Evolutionary conservation across 2,797 vertebrate species (phyloP).

Genomic region (Varecia variegata): DNA sequence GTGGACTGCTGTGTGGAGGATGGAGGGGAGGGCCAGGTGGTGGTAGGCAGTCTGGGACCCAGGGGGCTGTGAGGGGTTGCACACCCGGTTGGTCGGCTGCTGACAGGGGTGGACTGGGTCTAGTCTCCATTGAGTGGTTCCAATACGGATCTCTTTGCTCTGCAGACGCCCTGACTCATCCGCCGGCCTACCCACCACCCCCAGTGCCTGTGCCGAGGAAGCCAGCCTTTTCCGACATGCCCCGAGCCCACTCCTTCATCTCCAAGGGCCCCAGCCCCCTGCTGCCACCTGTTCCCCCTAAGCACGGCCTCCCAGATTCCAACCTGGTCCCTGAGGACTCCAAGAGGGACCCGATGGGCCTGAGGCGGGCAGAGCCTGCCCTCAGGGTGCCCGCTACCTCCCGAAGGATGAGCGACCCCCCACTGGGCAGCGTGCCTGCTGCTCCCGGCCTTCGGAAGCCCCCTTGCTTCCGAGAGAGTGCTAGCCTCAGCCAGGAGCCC

Average conservation of each 20-base stretch:
- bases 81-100: fast-evolving
- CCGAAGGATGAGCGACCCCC: conserved; percentile 72
- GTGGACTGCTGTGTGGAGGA: neutral
- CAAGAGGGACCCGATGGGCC: conserved; percentile 70
- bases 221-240: conserved; percentile 66
- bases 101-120: neutral
- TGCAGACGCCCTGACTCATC: conserved; percentile 83
- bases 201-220: conserved; percentile 87
- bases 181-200: conserved; percentile 93
- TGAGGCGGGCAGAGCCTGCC: conserved; percentile 4
- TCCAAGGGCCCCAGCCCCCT: conserved; percentile 66
- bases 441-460: conserved; percentile 73
- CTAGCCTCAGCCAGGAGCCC: conserved; percentile 36
- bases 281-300: conserved; percentile 82
- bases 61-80: fast-evolving
- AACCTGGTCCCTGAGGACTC: conserved; percentile 66
- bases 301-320: conserved; percentile 76
- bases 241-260: conserved; percentile 74
- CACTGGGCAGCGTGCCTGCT: conserved; percentile 23
- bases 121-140: neutral
- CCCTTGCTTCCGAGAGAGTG: conserved; percentile 44
- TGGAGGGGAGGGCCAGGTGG: neutral
- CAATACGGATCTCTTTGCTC: neutral
- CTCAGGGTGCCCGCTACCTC: neutral
- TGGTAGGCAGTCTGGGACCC: neutral